Percentiles rank a stretch among this genome's conserved stretches.
phyloP scores from a whole-genome alignment of 2,888 invertebrate species.

The Crepidodera aurea region DNA sequence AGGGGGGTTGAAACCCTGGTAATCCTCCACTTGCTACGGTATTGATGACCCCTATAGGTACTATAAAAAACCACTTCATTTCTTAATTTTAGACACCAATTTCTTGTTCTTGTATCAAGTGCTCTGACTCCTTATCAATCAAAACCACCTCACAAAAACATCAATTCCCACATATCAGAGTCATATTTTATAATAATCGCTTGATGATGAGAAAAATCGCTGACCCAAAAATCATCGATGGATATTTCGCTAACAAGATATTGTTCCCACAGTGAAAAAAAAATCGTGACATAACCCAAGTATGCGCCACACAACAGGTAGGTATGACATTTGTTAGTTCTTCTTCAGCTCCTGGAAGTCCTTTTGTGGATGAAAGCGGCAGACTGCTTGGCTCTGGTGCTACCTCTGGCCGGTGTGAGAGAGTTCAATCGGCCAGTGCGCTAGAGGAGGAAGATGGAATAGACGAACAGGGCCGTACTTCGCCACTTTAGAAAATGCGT shows the following conservation, averaged over 20 bases:
- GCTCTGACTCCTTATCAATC: too few species aligned
- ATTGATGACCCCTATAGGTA: too few species aligned
- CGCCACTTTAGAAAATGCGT: too few species aligned
- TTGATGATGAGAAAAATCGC: background rate
- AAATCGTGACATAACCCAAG: conserved; percentile 18
- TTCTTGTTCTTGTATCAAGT: too few species aligned
- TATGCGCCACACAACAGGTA: conserved; percentile 43
- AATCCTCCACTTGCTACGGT: too few species aligned
- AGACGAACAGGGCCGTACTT: background rate
- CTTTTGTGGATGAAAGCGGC: conserved; percentile 55
- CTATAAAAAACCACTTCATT: too few species aligned
- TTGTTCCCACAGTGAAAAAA: conserved; percentile 19
- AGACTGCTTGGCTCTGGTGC: conserved; percentile 59
- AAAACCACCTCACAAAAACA: too few species aligned
- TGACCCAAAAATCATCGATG: conserved; percentile 16
- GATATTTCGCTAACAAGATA: conserved; percentile 9
- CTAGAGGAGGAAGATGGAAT: conserved; percentile 57
- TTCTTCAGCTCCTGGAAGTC: conserved; percentile 53
- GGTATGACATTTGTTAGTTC: conserved; percentile 48
- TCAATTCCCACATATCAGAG: background rate
- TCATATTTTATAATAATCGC: background rate
- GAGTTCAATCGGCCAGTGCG: conserved; percentile 59
- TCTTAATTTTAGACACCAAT: too few species aligned
- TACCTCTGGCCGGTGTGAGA: conserved; percentile 50
- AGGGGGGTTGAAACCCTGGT: too few species aligned